A percentile compares a stretch with the other conserved stretches of the same genome.
These are phyloP conservation scores for Listrodromus nycthemerus DNA, from an alignment of 2,888 invertebrate species.

Conservation along the genomic window DNA sequence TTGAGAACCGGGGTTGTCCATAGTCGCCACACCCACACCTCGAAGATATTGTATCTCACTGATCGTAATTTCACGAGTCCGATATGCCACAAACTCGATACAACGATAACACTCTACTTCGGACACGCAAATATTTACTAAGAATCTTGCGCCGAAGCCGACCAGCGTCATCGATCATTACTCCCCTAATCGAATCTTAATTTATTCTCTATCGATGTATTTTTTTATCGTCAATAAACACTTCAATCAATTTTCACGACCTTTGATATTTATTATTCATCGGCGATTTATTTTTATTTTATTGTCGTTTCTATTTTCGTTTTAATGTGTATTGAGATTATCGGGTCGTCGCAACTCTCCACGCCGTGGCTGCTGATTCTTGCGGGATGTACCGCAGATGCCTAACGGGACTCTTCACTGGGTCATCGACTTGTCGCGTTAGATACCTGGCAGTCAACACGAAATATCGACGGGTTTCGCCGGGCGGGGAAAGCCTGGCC, in stretches of 20 bases:
- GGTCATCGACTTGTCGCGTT: constrained; percentile 71
- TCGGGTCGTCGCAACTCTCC: background rate
- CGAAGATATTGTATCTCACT: constrained; percentile 2
- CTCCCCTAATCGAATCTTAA: constrained; percentile 36
- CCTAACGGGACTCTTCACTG: constrained; percentile 75
- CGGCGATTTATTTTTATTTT: background rate
- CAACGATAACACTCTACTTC: constrained; percentile 3
- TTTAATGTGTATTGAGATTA: background rate
- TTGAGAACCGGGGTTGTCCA: no score
- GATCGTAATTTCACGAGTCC: background rate
- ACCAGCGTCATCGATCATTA: constrained; percentile 26
- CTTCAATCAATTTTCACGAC: background rate
- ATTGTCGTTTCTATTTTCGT: background rate
- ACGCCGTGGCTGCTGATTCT: background rate
- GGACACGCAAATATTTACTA: background rate
- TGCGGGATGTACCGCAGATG: constrained; percentile 28
- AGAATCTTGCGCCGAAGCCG: background rate
- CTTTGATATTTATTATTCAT: no score
- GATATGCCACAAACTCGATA: background rate
- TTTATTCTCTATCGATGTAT: constrained; percentile 34
- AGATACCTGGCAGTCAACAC: constrained; percentile 50
- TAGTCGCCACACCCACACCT: no score
- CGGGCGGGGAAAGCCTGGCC: background rate
- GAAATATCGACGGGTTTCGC: background rate
- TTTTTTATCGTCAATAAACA: constrained; percentile 40